Evolutionary conservation across 2,113 vertebrate genomes (phyloP).

Genomic region (Vulpes lagopus): DNA sequence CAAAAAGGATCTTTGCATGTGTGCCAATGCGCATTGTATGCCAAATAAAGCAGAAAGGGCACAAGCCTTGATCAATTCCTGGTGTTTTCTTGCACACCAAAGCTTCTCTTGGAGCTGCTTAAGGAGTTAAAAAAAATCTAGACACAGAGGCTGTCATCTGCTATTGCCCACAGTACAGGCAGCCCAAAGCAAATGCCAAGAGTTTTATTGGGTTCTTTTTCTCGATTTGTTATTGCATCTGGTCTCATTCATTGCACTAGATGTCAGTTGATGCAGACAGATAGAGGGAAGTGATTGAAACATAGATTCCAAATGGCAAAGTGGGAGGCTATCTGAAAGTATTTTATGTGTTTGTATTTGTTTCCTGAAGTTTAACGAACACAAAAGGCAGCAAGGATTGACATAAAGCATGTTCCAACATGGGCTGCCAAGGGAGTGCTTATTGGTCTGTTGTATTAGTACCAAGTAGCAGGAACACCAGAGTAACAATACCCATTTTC

Average conservation of each 20-base stretch:
- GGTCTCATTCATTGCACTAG: slow-evolving; percentile 46
- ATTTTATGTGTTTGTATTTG: slow-evolving; percentile 66
- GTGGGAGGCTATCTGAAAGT: slow-evolving; percentile 10
- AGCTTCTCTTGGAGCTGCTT: not conserved
- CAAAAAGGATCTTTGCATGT: not conserved
- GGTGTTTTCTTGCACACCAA: not conserved
- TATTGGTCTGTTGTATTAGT: slow-evolving; percentile 49
- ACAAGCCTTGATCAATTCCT: not conserved
- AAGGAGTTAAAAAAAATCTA: slow-evolving; percentile 36
- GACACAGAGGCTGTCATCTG: not conserved
- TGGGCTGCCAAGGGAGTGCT: not conserved
- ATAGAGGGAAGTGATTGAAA: slow-evolving; percentile 59
- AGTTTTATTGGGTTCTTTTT: slow-evolving; percentile 46
- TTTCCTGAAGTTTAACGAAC: slow-evolving; percentile 66
- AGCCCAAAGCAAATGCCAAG: slow-evolving; percentile 52
- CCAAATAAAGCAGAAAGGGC: not conserved
- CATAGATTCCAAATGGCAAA: slow-evolving; percentile 48
- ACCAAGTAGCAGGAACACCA: not conserved
- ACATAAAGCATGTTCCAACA: slow-evolving; percentile 14
- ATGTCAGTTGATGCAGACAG: slow-evolving; percentile 51
- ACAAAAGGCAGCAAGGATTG: slow-evolving; percentile 23
- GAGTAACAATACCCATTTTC: slow-evolving; percentile 2
- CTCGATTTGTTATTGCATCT: slow-evolving; percentile 27
- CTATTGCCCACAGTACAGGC: not conserved
- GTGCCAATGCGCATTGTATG: not conserved